Conservation (phyloP, 2,888 invertebrate species). For the Monopis laevigella region DNA sequence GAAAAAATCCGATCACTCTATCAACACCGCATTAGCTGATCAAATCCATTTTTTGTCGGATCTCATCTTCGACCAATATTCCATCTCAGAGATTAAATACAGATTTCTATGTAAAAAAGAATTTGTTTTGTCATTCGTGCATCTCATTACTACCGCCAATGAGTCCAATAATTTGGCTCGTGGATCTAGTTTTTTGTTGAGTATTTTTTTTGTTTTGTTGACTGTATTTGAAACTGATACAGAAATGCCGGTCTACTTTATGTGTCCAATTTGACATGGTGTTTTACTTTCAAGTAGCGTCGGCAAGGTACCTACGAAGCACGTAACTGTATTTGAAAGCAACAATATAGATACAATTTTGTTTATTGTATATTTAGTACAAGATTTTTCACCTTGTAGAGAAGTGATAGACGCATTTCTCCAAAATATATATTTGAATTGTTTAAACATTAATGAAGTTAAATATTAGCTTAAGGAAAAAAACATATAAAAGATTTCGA, state of each 20-base stretch:
- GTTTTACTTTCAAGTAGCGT: slow-evolving; percentile 15
- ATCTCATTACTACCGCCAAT: slow-evolving; percentile 34
- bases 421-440: no score
- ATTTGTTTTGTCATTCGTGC: slow-evolving; percentile 47
- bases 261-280: slow-evolving; percentile 12
- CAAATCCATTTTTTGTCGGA: slow-evolving; percentile 1
- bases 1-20: slow-evolving; percentile 9
- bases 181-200: background rate
- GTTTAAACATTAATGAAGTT: no score
- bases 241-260: slow-evolving; percentile 6
- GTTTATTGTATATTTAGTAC: no score
- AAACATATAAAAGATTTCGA: no score
- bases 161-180: slow-evolving; percentile 10
- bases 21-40: background rate
- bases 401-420: no score
- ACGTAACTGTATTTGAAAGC: no score
- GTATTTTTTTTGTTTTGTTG: background rate
- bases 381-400: no score
- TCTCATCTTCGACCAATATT: slow-evolving; percentile 3
- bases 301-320: slow-evolving; percentile 9
- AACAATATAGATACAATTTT: no score
- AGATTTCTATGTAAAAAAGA: slow-evolving; percentile 4
- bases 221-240: slow-evolving; percentile 5
- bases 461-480: no score
- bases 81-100: slow-evolving; percentile 5